Percentiles rank a stretch among this genome's conserved stretches.
Evolutionary conservation across 2,797 vertebrate genomes (phyloP).

Genomic region (Hippocampus kuda): DNA sequence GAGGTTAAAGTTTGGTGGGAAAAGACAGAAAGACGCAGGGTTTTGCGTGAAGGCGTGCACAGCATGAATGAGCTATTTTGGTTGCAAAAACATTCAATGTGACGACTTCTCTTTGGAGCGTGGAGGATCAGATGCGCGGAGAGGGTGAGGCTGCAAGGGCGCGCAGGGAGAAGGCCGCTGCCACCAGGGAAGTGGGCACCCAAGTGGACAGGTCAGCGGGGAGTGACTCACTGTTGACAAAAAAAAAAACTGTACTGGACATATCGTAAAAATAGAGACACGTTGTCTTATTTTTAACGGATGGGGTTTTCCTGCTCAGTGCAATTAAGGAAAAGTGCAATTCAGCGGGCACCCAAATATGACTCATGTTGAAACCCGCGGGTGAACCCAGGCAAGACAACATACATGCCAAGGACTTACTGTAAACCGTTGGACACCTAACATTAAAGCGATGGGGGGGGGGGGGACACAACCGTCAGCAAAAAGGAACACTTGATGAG

Average conservation of each 20-base stretch:
- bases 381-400: neutral
- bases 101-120: neutral
- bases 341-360: neutral
- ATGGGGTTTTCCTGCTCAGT: neutral
- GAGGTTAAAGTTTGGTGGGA: slow-evolving; percentile 57
- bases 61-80: slow-evolving; percentile 41
- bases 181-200: neutral
- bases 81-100: slow-evolving; percentile 33
- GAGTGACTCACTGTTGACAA: neutral
- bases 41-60: slow-evolving; percentile 39
- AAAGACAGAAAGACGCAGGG: slow-evolving; percentile 38
- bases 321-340: slow-evolving; percentile 1
- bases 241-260: neutral
- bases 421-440: slow-evolving; percentile 1
- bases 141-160: slow-evolving; percentile 1
- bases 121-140: neutral
- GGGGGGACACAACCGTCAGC: neutral
- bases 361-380: neutral
- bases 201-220: neutral
- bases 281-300: neutral
- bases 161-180: slow-evolving; percentile 1
- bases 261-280: neutral
- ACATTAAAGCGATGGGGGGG: neutral
- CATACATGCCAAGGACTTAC: neutral
- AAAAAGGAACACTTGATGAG: neutral